These are phyloP conservation scores for Lordiphosa stackelbergi DNA, from an alignment of 1,140 invertebrate genomes.

Conservation along the genomic window DNA sequence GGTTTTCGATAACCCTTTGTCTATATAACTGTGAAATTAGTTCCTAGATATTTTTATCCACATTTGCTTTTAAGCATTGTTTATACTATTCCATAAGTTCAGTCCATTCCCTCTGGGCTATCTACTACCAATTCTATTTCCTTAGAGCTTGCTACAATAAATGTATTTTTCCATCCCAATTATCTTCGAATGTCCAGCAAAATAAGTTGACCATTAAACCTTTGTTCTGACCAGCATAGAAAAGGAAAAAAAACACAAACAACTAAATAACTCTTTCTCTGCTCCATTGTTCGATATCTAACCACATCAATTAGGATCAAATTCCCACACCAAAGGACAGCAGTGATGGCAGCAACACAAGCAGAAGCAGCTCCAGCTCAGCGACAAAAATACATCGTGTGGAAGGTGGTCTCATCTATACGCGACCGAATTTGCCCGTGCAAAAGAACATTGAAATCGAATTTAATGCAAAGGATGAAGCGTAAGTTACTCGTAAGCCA, in stretches of 20 bases:
- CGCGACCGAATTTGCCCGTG: conserved; percentile 66
- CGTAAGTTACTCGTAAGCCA: conserved; percentile 47
- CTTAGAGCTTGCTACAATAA: too few relatives aligned
- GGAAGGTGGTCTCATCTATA: conserved; percentile 70
- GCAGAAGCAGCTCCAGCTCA: conserved; percentile 13
- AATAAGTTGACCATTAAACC: neutral
- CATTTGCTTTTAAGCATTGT: too few relatives aligned
- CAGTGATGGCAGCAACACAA: conserved; percentile 9
- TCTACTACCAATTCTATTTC: too few relatives aligned
- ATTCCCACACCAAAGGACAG: conserved; percentile 28
- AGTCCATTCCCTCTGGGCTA: too few relatives aligned
- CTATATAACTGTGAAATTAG: too few relatives aligned
- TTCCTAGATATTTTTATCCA: too few relatives aligned
- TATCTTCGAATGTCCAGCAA: neutral
- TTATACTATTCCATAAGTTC: too few relatives aligned
- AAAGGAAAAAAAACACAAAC: conserved; percentile 9
- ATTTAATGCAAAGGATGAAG: conserved; percentile 73
- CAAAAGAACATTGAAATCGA: conserved; percentile 66
- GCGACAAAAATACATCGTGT: conserved; percentile 56
- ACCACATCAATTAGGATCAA: conserved; percentile 52
- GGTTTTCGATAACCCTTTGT: too few relatives aligned
- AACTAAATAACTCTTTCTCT: conserved; percentile 29
- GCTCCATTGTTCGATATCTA: conserved; percentile 12
- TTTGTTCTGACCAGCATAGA: neutral
- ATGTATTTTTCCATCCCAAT: neutral